Evolutionary conservation across 2,113 vertebrate genomes (phyloP).

Genomic region (Nannobrachium achirus): DNA sequence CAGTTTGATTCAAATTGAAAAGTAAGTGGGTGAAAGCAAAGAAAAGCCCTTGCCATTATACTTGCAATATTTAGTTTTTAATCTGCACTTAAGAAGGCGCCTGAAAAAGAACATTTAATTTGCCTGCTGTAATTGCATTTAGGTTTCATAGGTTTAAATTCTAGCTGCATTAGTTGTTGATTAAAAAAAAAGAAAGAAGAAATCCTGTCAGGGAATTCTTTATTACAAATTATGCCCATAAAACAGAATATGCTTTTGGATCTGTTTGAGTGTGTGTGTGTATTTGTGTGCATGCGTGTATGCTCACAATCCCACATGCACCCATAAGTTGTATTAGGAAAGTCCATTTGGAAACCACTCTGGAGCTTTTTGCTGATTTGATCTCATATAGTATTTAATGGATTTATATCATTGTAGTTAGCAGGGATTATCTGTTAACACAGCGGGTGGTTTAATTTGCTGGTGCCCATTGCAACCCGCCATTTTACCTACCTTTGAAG

Average conservation of each 20-base stretch:
- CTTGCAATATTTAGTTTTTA: constrained; percentile 29
- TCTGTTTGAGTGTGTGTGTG: not conserved
- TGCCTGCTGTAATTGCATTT: constrained; percentile 48
- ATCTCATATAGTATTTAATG: too few relatives aligned
- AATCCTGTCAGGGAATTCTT: constrained; percentile 33
- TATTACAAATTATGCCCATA: constrained; percentile 36
- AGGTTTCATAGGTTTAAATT: constrained; percentile 43
- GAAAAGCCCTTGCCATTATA: constrained; percentile 21
- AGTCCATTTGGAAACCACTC: too few relatives aligned
- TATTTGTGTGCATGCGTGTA: not conserved
- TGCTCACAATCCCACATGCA: not conserved
- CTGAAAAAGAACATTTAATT: constrained; percentile 48
- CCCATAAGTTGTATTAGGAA: too few relatives aligned
- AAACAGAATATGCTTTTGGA: too few relatives aligned
- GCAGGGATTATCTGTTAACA: too few relatives aligned
- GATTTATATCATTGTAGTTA: too few relatives aligned
- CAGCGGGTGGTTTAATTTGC: too few relatives aligned
- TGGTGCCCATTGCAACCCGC: too few relatives aligned
- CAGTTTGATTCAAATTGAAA: constrained; percentile 37
- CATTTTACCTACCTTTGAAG: too few relatives aligned
- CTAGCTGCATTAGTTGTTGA: constrained; percentile 43
- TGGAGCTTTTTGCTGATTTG: too few relatives aligned
- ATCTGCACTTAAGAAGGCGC: constrained; percentile 36
- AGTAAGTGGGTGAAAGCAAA: constrained; percentile 19
- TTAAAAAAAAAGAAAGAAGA: constrained; percentile 40